phyloP scores from a whole-genome alignment of 1,140 invertebrate species.

The Drosophila subobscura region DNA sequence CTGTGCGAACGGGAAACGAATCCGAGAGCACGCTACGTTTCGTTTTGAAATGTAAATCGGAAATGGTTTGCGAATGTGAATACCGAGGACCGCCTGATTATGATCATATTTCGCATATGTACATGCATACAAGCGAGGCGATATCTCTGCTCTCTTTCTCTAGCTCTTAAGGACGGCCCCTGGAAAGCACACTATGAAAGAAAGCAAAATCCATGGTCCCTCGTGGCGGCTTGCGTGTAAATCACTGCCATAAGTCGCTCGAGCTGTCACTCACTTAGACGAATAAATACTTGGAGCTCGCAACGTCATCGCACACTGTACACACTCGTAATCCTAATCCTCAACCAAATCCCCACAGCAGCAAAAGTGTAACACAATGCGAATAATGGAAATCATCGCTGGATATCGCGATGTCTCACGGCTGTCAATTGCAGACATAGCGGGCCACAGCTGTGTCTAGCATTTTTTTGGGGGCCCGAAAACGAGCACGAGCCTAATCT shows the following conservation, averaged over 20 bases:
- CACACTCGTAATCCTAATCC: conserved; percentile 32
- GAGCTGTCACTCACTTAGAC: conserved; percentile 2
- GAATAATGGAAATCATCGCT: conserved; percentile 55
- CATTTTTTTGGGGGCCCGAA: conserved; percentile 2
- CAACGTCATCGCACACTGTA: background rate
- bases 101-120: no score
- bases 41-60: no score
- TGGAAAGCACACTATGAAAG: conserved; percentile 13
- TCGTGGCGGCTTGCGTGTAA: no score
- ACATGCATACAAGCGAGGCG: no score
- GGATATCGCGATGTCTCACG: conserved; percentile 45
- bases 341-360: conserved; percentile 12
- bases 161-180: background rate
- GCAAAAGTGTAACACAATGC: conserved; percentile 24
- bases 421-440: conserved; percentile 30
- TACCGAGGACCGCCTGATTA: no score
- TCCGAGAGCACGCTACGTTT: no score
- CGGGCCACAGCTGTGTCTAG: conserved; percentile 11
- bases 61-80: no score
- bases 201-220: no score
- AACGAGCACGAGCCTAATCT: conserved; percentile 11
- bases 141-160: no score
- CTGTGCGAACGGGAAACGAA: no score
- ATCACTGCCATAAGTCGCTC: background rate
- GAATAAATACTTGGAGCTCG: conserved; percentile 1